Percentiles rank a stretch among this genome's conserved stretches.
Evolutionary conservation across 2,113 vertebrate genomes (phyloP).

Genomic region (Dascyllus trimaculatus): DNA sequence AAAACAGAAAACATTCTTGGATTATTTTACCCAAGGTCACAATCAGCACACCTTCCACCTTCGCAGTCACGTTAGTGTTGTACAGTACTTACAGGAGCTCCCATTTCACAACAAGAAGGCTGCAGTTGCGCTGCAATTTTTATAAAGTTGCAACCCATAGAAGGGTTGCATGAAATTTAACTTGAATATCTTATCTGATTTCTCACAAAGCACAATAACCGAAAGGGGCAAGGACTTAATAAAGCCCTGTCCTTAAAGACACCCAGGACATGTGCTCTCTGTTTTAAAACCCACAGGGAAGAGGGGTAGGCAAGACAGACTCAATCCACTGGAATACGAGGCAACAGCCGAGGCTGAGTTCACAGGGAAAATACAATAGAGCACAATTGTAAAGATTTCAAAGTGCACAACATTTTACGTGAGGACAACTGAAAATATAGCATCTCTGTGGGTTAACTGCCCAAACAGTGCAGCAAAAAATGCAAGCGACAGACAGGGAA

Average conservation of each 20-base stretch:
- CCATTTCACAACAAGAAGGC: background rate
- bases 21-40: constrained; percentile 13
- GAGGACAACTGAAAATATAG: background rate
- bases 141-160: no score
- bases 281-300: background rate
- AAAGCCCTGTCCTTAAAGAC: background rate
- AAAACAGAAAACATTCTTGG: background rate
- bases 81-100: background rate
- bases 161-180: no score
- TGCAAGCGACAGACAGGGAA: no score
- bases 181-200: no score
- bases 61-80: background rate
- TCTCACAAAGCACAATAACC: background rate
- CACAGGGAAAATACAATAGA: background rate
- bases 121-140: background rate
- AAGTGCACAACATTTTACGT: background rate
- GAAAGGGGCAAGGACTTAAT: background rate
- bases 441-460: background rate
- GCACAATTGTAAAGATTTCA: background rate
- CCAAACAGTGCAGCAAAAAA: background rate
- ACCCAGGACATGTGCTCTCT: background rate
- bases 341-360: background rate
- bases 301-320: background rate
- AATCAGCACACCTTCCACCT: background rate
- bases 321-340: background rate